phyloP scores from a whole-genome alignment of 2,797 vertebrate genomes.

The Clarias fuscus region DNA sequence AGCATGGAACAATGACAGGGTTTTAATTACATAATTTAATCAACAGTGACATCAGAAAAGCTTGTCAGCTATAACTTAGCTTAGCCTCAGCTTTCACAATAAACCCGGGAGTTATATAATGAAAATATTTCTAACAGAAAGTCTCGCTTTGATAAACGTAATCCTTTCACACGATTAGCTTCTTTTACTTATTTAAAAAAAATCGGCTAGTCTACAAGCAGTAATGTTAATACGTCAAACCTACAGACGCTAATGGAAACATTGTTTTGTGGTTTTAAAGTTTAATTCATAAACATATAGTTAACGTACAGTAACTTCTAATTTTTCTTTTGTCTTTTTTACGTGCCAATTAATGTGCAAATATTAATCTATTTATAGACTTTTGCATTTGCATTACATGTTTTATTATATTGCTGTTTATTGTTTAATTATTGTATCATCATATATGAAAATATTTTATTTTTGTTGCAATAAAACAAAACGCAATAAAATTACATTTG shows the following conservation, averaged over 20 bases:
- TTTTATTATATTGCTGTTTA: neutral
- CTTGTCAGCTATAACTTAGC: neutral
- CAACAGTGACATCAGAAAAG: neutral
- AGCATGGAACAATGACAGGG: neutral
- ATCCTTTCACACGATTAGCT: no score
- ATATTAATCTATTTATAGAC: neutral
- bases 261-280: neutral
- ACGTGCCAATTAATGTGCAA: neutral
- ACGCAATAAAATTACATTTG: neutral
- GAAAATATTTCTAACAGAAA: no score
- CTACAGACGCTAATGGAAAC: neutral
- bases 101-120: no score
- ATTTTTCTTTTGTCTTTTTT: neutral
- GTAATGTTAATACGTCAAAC: no score
- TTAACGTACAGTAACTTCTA: no score
- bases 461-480: neutral
- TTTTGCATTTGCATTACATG: no score
- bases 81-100: neutral
- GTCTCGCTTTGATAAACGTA: no score
- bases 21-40: neutral
- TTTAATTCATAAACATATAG: neutral
- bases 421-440: neutral
- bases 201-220: no score
- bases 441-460: neutral
- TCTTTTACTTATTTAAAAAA: no score